phyloP scores from a whole-genome alignment of 2,797 vertebrate genomes.

The Cephalopachus bancanus region DNA sequence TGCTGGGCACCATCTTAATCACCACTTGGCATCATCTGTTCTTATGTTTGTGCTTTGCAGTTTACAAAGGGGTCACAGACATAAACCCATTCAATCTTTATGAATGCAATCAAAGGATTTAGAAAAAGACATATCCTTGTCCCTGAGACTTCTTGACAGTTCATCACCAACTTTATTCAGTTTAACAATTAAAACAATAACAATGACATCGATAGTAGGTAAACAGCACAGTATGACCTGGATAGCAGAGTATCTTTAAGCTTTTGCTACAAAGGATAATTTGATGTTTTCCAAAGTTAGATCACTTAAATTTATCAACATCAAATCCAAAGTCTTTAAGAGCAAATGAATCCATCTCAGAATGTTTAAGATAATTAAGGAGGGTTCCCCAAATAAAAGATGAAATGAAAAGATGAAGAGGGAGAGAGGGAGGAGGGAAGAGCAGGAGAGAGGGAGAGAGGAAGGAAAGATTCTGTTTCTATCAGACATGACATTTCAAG shows the following conservation, averaged over 20 bases:
- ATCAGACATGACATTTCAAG: constrained; percentile 61
- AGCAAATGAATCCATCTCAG: constrained; percentile 80
- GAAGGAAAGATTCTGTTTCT: constrained; percentile 34
- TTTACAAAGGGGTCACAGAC: neutral
- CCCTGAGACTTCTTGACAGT: constrained; percentile 80
- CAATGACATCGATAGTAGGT: constrained; percentile 58
- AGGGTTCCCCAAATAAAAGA: constrained; percentile 65
- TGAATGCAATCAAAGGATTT: constrained; percentile 55
- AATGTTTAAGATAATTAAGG: constrained; percentile 63
- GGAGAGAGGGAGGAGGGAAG: neutral
- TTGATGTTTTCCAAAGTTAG: constrained; percentile 85
- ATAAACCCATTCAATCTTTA: constrained; percentile 12
- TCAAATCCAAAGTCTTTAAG: constrained; percentile 84
- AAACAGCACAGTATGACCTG: constrained; percentile 76
- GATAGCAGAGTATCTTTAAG: constrained; percentile 78
- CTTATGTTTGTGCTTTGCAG: neutral
- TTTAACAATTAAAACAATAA: constrained; percentile 68
- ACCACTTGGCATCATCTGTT: neutral
- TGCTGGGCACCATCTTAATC: neutral
- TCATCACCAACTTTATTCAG: constrained; percentile 81
- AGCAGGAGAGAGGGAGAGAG: constrained; percentile 13
- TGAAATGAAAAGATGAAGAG: constrained; percentile 17
- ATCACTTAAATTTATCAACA: constrained; percentile 85
- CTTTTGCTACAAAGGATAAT: constrained; percentile 80
- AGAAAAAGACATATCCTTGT: constrained; percentile 70